Percentiles rank a stretch among this genome's conserved stretches.
Conservation (phyloP, 2,797 vertebrate species). For the Denticeps clupeoides region DNA sequence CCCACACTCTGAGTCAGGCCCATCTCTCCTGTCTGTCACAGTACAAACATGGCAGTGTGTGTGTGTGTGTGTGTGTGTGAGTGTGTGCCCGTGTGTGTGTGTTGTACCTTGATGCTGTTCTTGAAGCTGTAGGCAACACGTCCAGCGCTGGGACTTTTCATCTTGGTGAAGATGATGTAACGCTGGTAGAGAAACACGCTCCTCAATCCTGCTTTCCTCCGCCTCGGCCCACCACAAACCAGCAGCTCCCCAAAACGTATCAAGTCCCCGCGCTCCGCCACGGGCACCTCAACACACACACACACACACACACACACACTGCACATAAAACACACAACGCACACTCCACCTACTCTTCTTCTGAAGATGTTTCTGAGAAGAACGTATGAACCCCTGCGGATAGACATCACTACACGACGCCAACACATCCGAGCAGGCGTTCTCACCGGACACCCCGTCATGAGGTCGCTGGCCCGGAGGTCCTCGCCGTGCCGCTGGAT, state of each 20-base stretch:
- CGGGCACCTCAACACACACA: slow-evolving; percentile 51
- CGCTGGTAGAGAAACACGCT: slow-evolving; percentile 80
- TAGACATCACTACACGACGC: background rate
- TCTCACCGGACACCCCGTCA: slow-evolving; percentile 79
- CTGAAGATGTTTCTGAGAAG: too few relatives aligned
- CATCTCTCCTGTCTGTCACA: slow-evolving; percentile 74
- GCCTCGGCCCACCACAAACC: slow-evolving; percentile 60
- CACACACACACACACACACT: background rate
- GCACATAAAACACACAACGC: slow-evolving; percentile 12
- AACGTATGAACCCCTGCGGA: too few relatives aligned
- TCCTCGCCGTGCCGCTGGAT: slow-evolving; percentile 73
- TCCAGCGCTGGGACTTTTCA: slow-evolving; percentile 59
- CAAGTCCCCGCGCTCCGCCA: slow-evolving; percentile 72
- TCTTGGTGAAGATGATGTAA: slow-evolving; percentile 74
- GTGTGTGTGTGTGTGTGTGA: background rate
- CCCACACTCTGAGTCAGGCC: slow-evolving; percentile 79
- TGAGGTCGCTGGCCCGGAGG: slow-evolving; percentile 78
- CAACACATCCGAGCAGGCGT: slow-evolving; percentile 11
- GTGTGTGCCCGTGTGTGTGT: background rate
- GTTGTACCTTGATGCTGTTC: slow-evolving; percentile 71
- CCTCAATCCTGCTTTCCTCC: slow-evolving; percentile 66
- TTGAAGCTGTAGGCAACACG: slow-evolving; percentile 68
- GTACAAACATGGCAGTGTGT: background rate
- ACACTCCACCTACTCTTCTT: background rate
- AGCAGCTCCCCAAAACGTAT: slow-evolving; percentile 73